These are phyloP conservation scores for Anthopleura xanthogrammica DNA, from an alignment of 92 coral and sea anemone genomes.

Conservation along the genomic window DNA sequence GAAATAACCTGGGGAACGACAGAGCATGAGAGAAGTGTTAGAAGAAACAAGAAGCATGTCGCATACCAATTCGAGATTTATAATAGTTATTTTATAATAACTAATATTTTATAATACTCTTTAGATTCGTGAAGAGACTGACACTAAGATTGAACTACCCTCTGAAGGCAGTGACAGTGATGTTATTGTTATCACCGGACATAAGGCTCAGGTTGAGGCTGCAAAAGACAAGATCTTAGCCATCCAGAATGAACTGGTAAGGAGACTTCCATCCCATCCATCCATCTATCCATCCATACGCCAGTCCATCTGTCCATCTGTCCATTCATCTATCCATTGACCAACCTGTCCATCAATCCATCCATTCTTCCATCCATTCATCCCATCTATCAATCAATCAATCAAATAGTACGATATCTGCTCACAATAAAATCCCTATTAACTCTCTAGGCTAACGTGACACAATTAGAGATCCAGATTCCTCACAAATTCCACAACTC, in stretches of 20 bases:
- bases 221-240: constrained; percentile 90
- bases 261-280: background rate
- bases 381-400: background rate
- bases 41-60: too few species aligned
- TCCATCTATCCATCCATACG: background rate
- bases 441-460: constrained; percentile 73
- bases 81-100: background rate
- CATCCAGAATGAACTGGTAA: constrained; percentile 95
- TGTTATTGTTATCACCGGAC: constrained; percentile 87
- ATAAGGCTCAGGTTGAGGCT: constrained; percentile 92
- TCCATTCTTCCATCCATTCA: too few species aligned
- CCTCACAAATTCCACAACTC: constrained; percentile 93
- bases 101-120: background rate
- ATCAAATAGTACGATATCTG: too few species aligned
- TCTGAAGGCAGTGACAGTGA: constrained; percentile 94
- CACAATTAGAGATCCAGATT: constrained; percentile 67
- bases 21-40: too few species aligned
- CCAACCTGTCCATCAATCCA: too few species aligned
- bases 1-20: too few species aligned
- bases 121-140: constrained; percentile 98
- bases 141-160: constrained; percentile 97
- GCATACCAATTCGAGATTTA: too few species aligned
- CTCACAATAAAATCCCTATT: background rate
- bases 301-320: too few species aligned
- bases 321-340: too few species aligned